Percentiles rank a stretch among this genome's conserved stretches.
Conservation (phyloP, 2,797 vertebrate species). For the Columba guinea region DNA sequence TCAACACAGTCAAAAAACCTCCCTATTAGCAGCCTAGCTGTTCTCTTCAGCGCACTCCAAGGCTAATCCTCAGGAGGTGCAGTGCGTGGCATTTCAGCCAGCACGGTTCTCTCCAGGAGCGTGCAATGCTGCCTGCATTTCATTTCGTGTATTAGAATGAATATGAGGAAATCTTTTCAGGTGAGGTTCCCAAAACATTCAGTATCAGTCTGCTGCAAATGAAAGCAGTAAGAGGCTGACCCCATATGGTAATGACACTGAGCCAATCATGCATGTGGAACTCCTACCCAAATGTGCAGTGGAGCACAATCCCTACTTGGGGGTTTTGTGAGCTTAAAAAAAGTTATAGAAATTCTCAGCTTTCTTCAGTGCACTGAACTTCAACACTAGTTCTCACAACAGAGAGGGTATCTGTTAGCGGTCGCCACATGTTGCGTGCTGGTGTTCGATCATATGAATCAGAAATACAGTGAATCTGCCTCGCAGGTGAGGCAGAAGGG, state of each 20-base stretch:
- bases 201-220: neutral
- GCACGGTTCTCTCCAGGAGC: neutral
- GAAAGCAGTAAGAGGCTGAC: neutral
- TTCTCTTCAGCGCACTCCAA: neutral
- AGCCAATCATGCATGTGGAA: neutral
- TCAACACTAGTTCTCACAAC: neutral
- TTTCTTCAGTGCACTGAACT: neutral
- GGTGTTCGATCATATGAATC: accelerated
- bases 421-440: neutral
- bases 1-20: neutral
- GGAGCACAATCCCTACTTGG: neutral
- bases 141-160: neutral
- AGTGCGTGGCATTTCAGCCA: neutral
- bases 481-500: neutral
- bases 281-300: neutral
- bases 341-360: neutral
- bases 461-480: neutral
- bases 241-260: neutral
- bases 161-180: neutral
- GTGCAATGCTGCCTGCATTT: neutral
- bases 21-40: neutral
- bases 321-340: neutral
- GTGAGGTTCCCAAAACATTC: neutral
- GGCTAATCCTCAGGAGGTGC: neutral
- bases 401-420: neutral